phyloP scores from a whole-genome alignment of 2,797 vertebrate species.

The Enteromius argenteus region DNA sequence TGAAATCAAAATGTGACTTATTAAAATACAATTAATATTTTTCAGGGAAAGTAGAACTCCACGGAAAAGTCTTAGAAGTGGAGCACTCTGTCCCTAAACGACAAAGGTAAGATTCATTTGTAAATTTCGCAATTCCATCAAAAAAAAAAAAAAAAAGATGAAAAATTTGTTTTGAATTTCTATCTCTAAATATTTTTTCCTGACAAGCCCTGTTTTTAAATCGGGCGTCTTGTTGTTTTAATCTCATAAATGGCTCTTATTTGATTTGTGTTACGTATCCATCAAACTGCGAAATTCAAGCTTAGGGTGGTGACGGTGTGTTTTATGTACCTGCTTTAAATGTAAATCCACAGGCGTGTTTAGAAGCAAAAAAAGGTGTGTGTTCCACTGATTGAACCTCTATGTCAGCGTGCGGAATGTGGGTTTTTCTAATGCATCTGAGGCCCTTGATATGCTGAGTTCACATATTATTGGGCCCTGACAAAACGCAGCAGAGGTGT shows the following conservation, averaged over 20 bases:
- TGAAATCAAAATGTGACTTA: constrained; percentile 2
- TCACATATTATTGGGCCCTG: constrained; percentile 15
- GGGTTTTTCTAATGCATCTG: neutral
- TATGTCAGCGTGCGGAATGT: neutral
- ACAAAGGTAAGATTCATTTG: constrained; percentile 87
- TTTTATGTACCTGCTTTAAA: neutral
- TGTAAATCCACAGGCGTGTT: neutral
- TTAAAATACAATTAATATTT: constrained; percentile 58
- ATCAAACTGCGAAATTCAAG: neutral
- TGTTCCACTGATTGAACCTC: neutral
- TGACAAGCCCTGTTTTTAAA: neutral
- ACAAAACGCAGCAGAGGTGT: neutral
- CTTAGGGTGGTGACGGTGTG: neutral
- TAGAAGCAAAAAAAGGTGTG: neutral
- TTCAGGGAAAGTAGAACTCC: constrained; percentile 97
- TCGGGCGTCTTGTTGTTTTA: neutral
- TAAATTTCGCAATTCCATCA: constrained; percentile 48
- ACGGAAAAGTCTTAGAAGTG: constrained; percentile 97
- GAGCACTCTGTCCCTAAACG: constrained; percentile 98
- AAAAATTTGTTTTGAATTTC: neutral
- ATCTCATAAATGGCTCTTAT: neutral
- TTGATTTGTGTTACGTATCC: constrained; percentile 6
- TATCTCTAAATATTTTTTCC: neutral
- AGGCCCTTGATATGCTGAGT: constrained; percentile 13
- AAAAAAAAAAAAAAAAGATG: neutral